phyloP scores from a whole-genome alignment of 2,113 vertebrate genomes.

The Gymnocephalus cernua region DNA sequence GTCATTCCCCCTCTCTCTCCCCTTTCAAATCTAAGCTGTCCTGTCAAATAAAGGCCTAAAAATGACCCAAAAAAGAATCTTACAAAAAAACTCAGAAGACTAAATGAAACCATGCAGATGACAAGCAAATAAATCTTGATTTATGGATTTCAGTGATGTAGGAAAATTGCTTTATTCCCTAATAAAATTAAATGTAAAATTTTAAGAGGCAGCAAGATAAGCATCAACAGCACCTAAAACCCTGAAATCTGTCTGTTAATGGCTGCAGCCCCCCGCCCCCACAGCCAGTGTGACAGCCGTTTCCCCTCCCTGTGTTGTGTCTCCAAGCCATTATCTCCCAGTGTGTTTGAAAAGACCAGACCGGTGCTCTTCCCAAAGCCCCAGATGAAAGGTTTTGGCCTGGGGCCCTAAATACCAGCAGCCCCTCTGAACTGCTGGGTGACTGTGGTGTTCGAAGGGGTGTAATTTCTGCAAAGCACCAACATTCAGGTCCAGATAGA shows the following conservation, averaged over 20 bases:
- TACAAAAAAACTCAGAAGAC: too few species aligned
- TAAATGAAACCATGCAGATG: neutral
- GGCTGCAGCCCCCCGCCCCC: slow-evolving; percentile 21
- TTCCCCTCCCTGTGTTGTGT: slow-evolving; percentile 44
- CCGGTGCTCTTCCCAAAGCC: slow-evolving; percentile 69
- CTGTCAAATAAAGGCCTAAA: too few species aligned
- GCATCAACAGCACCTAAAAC: slow-evolving; percentile 26
- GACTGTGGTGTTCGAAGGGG: slow-evolving; percentile 50
- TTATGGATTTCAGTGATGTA: neutral
- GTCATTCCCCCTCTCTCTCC: too few species aligned
- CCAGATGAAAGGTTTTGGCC: slow-evolving; percentile 83
- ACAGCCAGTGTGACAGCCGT: slow-evolving; percentile 23
- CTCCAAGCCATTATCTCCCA: slow-evolving; percentile 70
- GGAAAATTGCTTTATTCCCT: neutral
- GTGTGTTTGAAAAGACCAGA: slow-evolving; percentile 77
- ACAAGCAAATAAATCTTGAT: neutral
- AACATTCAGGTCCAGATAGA: slow-evolving; percentile 45
- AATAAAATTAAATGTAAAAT: slow-evolving; percentile 18
- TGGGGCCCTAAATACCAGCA: slow-evolving; percentile 78
- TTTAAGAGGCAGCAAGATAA: neutral
- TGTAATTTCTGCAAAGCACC: slow-evolving; percentile 75
- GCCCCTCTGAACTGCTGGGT: slow-evolving; percentile 68
- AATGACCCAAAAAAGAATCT: too few species aligned
- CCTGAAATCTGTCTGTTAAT: slow-evolving; percentile 1
- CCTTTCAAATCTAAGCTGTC: too few species aligned